Conservation (phyloP, 1,140 invertebrate species). For the Drosophila persimilis region DNA sequence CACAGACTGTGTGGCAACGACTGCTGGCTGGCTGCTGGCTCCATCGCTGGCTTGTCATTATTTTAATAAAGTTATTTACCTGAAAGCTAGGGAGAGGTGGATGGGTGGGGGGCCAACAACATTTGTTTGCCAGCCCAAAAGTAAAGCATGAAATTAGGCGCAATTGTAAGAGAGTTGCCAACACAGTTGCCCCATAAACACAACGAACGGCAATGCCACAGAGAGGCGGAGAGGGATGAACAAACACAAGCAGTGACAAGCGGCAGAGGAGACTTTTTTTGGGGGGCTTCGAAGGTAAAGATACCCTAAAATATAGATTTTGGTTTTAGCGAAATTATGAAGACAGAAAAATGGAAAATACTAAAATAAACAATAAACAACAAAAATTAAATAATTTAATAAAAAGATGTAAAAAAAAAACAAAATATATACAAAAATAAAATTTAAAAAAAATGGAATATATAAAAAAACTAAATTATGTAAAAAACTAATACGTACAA, state of each 20-base stretch:
- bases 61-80: constrained; percentile 82
- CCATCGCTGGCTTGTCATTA: constrained; percentile 68
- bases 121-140: constrained; percentile 72
- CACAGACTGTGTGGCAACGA: constrained; percentile 11
- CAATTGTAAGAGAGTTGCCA: constrained; percentile 81
- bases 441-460: no score
- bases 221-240: constrained; percentile 6
- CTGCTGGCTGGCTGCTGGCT: constrained; percentile 6
- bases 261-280: no score
- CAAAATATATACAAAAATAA: no score
- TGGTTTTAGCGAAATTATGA: no score
- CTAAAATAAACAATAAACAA: no score
- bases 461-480: no score
- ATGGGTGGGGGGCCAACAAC: constrained; percentile 56
- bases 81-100: constrained; percentile 59
- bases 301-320: no score
- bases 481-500: no score
- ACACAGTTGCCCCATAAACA: constrained; percentile 68
- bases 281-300: no score
- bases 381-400: no score
- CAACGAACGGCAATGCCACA: constrained; percentile 51
- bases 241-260: constrained; percentile 40
- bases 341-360: neutral
- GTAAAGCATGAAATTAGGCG: constrained; percentile 76
- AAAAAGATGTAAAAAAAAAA: no score